Conservation (phyloP, 1,140 invertebrate genomes). For the Venustaconcha ellipsiformis region DNA sequence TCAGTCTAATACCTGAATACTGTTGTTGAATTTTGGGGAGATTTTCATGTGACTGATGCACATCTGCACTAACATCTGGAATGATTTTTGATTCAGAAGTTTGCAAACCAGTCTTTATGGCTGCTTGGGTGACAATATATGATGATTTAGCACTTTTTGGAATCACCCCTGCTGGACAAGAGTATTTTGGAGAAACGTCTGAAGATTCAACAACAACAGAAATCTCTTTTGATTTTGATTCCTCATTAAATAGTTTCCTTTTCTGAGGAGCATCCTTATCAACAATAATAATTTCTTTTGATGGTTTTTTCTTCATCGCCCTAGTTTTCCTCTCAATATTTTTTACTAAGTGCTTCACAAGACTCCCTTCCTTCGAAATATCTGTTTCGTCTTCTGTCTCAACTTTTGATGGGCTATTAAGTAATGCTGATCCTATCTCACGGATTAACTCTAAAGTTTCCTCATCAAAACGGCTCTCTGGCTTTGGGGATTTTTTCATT, state of each 20-base stretch:
- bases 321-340: slow-evolving; percentile 51
- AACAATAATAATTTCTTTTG: slow-evolving; percentile 49
- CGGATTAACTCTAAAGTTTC: slow-evolving; percentile 51
- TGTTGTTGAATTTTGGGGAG: no score
- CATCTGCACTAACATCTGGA: no score
- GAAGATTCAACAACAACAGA: no score
- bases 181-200: background rate
- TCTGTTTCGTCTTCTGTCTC: slow-evolving; percentile 30
- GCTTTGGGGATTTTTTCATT: slow-evolving; percentile 3
- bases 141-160: background rate
- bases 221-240: no score
- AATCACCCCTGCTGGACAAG: background rate
- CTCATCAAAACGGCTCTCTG: slow-evolving; percentile 33
- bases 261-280: slow-evolving; percentile 31
- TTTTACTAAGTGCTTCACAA: slow-evolving; percentile 51
- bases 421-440: slow-evolving; percentile 55
- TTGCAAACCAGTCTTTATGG: background rate
- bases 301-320: slow-evolving; percentile 19
- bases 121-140: background rate
- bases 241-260: slow-evolving; percentile 8
- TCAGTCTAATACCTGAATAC: no score
- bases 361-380: slow-evolving; percentile 29
- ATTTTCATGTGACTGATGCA: no score
- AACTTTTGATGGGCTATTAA: slow-evolving; percentile 48
- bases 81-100: background rate